These are phyloP conservation scores for Agrotis ipsilon DNA, from an alignment of 2,888 invertebrate species.

Conservation along the genomic window DNA sequence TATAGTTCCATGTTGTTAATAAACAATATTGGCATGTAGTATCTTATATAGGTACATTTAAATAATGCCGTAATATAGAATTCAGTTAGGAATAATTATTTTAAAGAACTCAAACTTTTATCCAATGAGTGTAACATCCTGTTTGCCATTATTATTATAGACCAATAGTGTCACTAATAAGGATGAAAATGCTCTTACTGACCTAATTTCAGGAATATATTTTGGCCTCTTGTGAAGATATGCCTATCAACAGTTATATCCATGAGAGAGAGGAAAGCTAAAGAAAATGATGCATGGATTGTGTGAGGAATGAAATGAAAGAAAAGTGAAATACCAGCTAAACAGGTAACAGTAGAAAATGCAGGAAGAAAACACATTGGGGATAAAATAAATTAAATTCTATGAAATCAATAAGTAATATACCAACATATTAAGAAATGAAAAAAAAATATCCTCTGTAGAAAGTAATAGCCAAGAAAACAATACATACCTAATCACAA, in stretches of 20 bases:
- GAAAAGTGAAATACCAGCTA: background rate
- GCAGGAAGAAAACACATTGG: too few species aligned
- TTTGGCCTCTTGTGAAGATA: background rate
- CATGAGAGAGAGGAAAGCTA: background rate
- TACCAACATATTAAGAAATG: too few species aligned
- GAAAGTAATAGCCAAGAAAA: too few species aligned
- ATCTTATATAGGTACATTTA: background rate
- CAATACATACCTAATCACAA: too few species aligned
- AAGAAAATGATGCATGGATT: background rate
- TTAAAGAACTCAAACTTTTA: background rate
- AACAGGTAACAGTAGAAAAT: background rate
- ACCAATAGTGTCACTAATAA: background rate
- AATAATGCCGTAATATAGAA: conserved; percentile 12
- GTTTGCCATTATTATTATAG: conserved; percentile 9
- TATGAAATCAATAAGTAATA: too few species aligned
- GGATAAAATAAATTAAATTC: too few species aligned
- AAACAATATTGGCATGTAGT: conserved; percentile 24
- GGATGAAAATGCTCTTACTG: background rate
- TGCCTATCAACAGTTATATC: background rate
- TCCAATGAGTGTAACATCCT: conserved; percentile 26
- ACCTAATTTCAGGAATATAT: background rate
- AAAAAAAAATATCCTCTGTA: too few species aligned
- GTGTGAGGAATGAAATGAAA: background rate
- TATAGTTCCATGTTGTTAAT: conserved; percentile 23
- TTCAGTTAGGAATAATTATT: conserved; percentile 10